Percentiles rank a stretch among this genome's conserved stretches.
Conservation (phyloP, 1,140 invertebrate genomes). For the Lordiphosa mommai region DNA sequence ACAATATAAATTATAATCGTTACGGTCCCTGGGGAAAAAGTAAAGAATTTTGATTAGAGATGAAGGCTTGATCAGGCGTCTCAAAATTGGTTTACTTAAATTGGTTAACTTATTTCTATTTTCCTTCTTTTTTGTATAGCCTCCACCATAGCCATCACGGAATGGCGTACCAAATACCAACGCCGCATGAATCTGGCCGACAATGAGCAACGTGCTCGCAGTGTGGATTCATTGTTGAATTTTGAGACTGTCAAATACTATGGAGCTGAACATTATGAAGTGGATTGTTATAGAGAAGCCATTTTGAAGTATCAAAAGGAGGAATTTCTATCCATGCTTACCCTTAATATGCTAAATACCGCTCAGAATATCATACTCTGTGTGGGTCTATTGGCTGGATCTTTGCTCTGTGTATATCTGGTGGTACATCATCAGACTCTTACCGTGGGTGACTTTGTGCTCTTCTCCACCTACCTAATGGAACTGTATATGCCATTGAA, state of each 20-base stretch:
- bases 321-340: slow-evolving; percentile 92
- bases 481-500: slow-evolving; percentile 98
- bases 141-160: slow-evolving; percentile 92
- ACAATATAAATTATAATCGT: too few species aligned
- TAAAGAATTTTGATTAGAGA: too few species aligned
- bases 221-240: slow-evolving; percentile 97
- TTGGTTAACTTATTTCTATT: neutral
- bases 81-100: too few species aligned
- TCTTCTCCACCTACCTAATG: slow-evolving; percentile 96
- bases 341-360: slow-evolving; percentile 93
- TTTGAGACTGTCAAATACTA: slow-evolving; percentile 99
- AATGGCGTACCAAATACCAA: slow-evolving; percentile 97
- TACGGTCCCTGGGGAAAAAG: too few species aligned
- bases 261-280: slow-evolving; percentile 94
- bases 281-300: slow-evolving; percentile 89
- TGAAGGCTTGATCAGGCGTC: too few species aligned
- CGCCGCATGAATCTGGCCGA: slow-evolving; percentile 95
- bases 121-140: slow-evolving; percentile 81
- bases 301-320: slow-evolving; percentile 91
- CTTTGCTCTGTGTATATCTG: slow-evolving; percentile 92
- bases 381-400: slow-evolving; percentile 90
- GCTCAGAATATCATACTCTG: slow-evolving; percentile 95
- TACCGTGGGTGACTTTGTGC: slow-evolving; percentile 95
- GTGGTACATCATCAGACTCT: slow-evolving; percentile 85
- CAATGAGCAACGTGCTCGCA: slow-evolving; percentile 93